Evolutionary conservation across 1,140 invertebrate species (phyloP), one percentile per base, ranked within the genome.

Genomic region (Bacillus rossius): DNA sequence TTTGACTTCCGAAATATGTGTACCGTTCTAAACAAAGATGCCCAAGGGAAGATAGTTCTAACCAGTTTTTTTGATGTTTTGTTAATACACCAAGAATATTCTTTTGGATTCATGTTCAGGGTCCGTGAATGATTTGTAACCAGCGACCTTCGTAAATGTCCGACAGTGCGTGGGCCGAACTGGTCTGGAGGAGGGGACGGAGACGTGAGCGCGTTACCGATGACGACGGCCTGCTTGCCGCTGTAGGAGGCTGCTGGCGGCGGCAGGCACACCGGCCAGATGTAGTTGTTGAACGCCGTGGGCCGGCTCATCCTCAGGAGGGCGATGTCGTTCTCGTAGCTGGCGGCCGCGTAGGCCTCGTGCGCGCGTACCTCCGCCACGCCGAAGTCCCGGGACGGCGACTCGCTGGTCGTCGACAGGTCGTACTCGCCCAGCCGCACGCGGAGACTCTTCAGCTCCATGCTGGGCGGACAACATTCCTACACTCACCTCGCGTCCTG

Each of bases 251-350:
- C 69, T 26, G 79, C 81, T 0, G 77, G 57, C 0, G 86, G 85
- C 8, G 92, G 91, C 19, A 94, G 75, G 69, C 92, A 94, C 42
- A 93, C 84, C 0, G 89, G 91, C 82, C 89, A 88, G 20, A 94
- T 88, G 65, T 91, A 89, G 2, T 79, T 81, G 61, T 86, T 86
- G 67, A 90, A 92, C 2, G 79, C 74, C 0, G 87, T 85, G 0
- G 85, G 74, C 13, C 80, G 73, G 38, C 83, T 77, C 4, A 94
- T 74, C 67, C 84, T 86, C 19, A 94, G 60, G n/a, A 94, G 81
- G 0, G 89, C 87, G 49, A 94, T 86, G 64, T 94, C 91, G 64
- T 94, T 82, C 52, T 85, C 81, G 69, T 88, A 91, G 8, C 78
- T 86, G 5, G 77, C 66, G 0, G 74, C 64, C 60, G 85, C 76